These are phyloP conservation scores for Stomatorhinus walkeri DNA, from an alignment of 2,797 vertebrate genomes.

Conservation along the genomic window DNA sequence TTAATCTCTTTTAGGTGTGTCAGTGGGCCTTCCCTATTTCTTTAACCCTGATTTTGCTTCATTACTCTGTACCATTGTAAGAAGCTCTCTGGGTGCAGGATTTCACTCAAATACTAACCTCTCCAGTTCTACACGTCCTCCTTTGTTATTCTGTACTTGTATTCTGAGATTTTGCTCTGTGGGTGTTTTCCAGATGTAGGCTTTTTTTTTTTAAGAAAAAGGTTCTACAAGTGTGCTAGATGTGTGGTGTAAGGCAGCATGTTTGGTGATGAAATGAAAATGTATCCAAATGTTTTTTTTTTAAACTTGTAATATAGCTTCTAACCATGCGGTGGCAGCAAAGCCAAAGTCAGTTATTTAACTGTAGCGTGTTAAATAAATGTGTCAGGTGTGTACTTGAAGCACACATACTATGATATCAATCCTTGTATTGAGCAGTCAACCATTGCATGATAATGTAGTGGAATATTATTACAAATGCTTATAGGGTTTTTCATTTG, in stretches of 20 bases:
- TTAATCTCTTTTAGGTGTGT: neutral
- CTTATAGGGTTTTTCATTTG: neutral
- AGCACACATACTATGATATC: neutral
- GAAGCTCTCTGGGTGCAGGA: neutral
- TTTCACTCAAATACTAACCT: neutral
- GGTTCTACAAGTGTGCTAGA: neutral
- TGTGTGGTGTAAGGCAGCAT: neutral
- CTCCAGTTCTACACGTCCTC: neutral
- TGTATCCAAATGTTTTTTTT: neutral
- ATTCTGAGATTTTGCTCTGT: neutral
- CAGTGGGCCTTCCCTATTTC: neutral
- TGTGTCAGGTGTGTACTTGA: neutral
- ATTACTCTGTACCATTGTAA: neutral
- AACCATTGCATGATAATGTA: neutral
- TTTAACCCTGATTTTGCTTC: conserved; percentile 1
- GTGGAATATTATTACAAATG: neutral
- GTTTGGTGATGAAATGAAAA: neutral
- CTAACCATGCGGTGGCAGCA: conserved; percentile 46
- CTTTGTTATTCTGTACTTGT: neutral
- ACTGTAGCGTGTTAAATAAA: neutral
- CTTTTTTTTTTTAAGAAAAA: neutral
- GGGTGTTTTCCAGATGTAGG: neutral
- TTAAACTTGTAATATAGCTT: neutral
- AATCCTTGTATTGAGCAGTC: neutral
- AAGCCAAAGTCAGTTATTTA: conserved; percentile 10